phyloP scores from a whole-genome alignment of 2,113 vertebrate species.

The Acrocephalus arundinaceus region DNA sequence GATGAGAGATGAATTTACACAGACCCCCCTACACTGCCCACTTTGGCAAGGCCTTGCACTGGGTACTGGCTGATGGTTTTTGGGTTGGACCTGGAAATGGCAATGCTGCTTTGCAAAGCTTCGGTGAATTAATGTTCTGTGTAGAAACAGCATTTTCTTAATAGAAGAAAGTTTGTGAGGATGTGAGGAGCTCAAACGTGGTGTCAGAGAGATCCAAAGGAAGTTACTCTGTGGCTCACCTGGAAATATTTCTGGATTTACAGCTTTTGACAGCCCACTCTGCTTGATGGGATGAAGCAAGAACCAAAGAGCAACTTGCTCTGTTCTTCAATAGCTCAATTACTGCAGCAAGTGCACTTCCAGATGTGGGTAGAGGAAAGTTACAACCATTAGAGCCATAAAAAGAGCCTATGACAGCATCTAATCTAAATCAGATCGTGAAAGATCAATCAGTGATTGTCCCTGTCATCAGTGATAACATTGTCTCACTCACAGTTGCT shows the following conservation, averaged over 20 bases:
- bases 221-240: background rate
- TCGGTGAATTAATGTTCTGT: background rate
- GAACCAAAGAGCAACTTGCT: background rate
- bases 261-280: background rate
- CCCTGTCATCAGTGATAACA: background rate
- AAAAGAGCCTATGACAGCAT: background rate
- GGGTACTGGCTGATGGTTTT: background rate
- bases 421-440: conserved; percentile 32
- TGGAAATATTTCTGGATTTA: background rate
- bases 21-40: background rate
- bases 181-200: background rate
- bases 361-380: background rate
- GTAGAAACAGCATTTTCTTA: background rate
- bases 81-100: background rate
- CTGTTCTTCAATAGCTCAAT: background rate
- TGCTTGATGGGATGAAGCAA: background rate
- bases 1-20: background rate
- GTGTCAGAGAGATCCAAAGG: background rate
- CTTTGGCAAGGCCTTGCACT: background rate
- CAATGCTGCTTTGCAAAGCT: background rate
- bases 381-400: background rate
- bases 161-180: background rate
- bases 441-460: conserved; percentile 35
- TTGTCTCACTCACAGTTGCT: background rate
- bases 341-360: background rate